Evolutionary conservation across 2,888 invertebrate species (phyloP).

Genomic region (Cheilosia pagana): DNA sequence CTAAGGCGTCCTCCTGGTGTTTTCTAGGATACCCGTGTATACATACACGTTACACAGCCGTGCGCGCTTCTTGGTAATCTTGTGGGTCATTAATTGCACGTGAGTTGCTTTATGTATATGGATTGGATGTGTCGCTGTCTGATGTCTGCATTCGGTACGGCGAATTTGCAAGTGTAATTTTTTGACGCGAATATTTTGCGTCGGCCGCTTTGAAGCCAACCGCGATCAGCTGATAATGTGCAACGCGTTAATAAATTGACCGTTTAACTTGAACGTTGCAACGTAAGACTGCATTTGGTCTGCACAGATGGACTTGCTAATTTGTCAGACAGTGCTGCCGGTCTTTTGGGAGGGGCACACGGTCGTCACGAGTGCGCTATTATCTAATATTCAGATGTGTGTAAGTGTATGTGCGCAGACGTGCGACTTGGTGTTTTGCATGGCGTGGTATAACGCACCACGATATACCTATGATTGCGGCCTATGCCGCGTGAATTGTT

Average conservation of each 20-base stretch:
- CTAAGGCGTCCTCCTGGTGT: constrained; percentile 63
- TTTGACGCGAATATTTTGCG: constrained; percentile 53
- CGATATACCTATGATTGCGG: constrained; percentile 47
- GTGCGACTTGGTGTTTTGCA: constrained; percentile 52
- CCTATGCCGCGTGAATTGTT: constrained; percentile 50
- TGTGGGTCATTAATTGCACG: constrained; percentile 74
- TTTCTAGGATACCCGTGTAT: constrained; percentile 63
- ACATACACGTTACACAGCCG: constrained; percentile 15
- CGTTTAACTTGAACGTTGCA: constrained; percentile 59
- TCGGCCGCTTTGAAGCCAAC: constrained; percentile 59
- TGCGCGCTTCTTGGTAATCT: constrained; percentile 62
- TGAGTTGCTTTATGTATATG: constrained; percentile 25
- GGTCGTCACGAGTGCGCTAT: constrained; percentile 68
- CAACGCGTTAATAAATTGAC: constrained; percentile 74
- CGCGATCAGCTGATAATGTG: constrained; percentile 75
- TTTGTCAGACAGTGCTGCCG: constrained; percentile 70
- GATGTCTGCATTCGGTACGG: constrained; percentile 55
- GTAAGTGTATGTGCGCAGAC: constrained; percentile 28
- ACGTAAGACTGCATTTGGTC: constrained; percentile 25
- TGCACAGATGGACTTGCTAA: constrained; percentile 68
- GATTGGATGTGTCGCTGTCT: constrained; percentile 2
- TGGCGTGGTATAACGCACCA: constrained; percentile 40
- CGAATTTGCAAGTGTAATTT: constrained; percentile 73
- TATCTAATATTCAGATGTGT: constrained; percentile 57
- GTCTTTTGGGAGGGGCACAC: constrained; percentile 70